phyloP scores from a whole-genome alignment of 1,140 invertebrate genomes.

The Aleiodes sp. region DNA sequence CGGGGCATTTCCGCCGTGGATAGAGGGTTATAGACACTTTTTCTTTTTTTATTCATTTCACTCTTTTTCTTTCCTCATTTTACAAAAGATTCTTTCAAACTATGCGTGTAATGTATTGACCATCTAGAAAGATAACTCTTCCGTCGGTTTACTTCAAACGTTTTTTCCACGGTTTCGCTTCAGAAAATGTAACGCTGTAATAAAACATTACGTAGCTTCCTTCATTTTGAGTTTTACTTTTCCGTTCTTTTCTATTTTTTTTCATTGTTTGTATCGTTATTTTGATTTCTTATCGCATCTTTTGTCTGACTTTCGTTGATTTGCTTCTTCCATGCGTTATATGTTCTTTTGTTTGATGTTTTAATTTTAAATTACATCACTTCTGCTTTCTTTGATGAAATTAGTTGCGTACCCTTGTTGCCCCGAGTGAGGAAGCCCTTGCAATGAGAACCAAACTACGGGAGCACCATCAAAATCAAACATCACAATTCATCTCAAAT shows the following conservation, averaged over 20 bases:
- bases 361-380: slow-evolving; percentile 37
- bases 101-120: neutral
- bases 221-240: slow-evolving; percentile 14
- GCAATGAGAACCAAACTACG: slow-evolving; percentile 46
- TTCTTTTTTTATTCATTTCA: neutral
- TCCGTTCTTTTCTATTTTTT: neutral
- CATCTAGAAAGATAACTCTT: slow-evolving; percentile 13
- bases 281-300: neutral
- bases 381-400: slow-evolving; percentile 33
- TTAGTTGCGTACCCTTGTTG: slow-evolving; percentile 49
- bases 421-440: slow-evolving; percentile 38
- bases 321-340: neutral
- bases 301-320: neutral
- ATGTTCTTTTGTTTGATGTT: slow-evolving; percentile 10
- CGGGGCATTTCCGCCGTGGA: slow-evolving; percentile 16
- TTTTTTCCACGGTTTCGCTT: slow-evolving; percentile 18
- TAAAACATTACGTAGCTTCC: slow-evolving; percentile 16
- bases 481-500: slow-evolving; percentile 42
- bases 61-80: neutral
- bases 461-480: slow-evolving; percentile 16
- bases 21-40: neutral
- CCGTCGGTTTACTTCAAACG: slow-evolving; percentile 10
- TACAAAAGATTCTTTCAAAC: neutral
- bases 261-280: neutral
- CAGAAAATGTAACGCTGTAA: slow-evolving; percentile 19